Evolutionary conservation across 2,797 vertebrate species (phyloP).

Genomic region (Eremophila alpestris): DNA sequence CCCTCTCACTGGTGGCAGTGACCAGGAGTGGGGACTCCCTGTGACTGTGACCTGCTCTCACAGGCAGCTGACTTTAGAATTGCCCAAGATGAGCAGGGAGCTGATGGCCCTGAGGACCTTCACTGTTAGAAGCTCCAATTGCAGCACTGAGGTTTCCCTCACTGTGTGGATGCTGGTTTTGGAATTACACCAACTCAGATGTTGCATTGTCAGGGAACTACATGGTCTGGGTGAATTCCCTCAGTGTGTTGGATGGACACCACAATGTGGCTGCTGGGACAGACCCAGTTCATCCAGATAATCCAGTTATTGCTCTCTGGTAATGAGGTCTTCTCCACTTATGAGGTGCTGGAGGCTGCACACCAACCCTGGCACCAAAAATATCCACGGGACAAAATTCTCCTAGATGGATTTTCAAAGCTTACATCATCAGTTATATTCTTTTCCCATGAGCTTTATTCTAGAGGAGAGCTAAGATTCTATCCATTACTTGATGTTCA

Average conservation of each 20-base stretch:
- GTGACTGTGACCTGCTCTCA: neutral
- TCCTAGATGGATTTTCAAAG: neutral
- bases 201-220: fast-evolving
- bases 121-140: fast-evolving
- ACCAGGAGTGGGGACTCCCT: neutral
- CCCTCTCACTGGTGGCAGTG: neutral
- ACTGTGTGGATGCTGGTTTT: neutral
- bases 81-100: neutral
- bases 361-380: neutral
- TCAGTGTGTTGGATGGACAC: neutral
- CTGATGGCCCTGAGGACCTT: neutral
- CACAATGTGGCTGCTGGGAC: neutral
- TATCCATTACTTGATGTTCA: neutral
- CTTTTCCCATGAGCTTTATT: neutral
- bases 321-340: neutral
- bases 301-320: neutral
- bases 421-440: neutral
- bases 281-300: neutral
- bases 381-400: neutral
- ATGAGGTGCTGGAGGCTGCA: neutral
- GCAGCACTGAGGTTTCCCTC: neutral
- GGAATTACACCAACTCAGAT: neutral
- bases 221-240: neutral
- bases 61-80: neutral
- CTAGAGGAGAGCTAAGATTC: neutral